Evolutionary conservation across 2,888 invertebrate species (phyloP), one percentile per base, ranked within the genome.

Genomic region (Drosophila anomalipes): DNA sequence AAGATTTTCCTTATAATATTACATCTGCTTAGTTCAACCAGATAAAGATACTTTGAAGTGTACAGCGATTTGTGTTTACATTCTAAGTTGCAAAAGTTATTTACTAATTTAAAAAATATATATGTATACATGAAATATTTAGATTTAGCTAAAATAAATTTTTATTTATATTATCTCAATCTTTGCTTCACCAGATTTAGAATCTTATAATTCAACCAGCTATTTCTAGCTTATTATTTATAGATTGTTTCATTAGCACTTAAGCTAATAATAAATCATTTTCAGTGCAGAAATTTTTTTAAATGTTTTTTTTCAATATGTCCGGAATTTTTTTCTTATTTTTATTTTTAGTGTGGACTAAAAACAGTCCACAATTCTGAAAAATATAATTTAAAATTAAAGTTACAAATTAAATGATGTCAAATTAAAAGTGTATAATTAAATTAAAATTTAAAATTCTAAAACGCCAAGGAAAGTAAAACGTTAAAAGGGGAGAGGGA

Each of bases 11-110:
- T 6, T n/a, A 5, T 6, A 44, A 12, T 12, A 44, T 44, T 44
- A n/a, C 0, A 44, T 12, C 5, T n/a, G 0, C n/a, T 12, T 7
- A 12, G 2, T 12, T 44, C 12, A 1, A n/a, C 12, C 41, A 12
- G n/a, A n/a, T 12, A 5, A 41, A 12, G 10, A 41, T 41, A 12
- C 10, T n/a, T 41, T 4, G 10, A 39, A 39, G 10, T 39, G 19
- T 39, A 9, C 19, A 39, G 39, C 39, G 9, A 39, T n/a, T 41
- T 41, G 12, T 10, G n/a, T n/a, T 41, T 41, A 41, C n/a, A n/a
- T 41, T n/a, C 10, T 0, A 10, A n/a, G 19, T 10, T n/a, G 10
- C 4, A n/a, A 41, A 41, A 41, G n/a, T 5, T 10, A 5, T 10
- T n/a, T n/a, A n/a, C n/a, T n/a, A n/a, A n/a, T n/a, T n/a, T 41